Base-by-base conservation (phyloP, 1,140 invertebrate species). In the Papilio polytes region DNA sequence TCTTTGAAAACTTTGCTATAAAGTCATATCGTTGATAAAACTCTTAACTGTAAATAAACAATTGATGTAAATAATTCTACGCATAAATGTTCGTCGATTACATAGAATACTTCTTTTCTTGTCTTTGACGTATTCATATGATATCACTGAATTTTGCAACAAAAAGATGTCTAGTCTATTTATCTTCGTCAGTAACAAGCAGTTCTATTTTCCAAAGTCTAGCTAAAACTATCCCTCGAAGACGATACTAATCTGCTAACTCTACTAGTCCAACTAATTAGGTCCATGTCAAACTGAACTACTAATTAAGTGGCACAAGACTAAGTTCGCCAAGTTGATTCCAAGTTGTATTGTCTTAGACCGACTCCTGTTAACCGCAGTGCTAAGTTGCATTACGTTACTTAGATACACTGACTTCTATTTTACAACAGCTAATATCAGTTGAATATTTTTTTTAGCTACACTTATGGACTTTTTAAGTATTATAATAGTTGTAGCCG, bases 301-400 rank as follows among this genome's bases (percentile, higher is more conserved):
- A 88, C 91, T 92, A 91, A 93, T 92, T 93, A 92, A 92, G 88
- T 88, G 88, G 82, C 88, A 86, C 89, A 78, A 79, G 78, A 82
- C 80, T 84, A 92, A 87, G 90, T 87, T 44, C 12, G 80, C 80
- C 84, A 84, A 85, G 86, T 86, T 87, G 81, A 74, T 80, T 73
- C 85, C 88, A 91, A 92, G 86, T 92, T 91, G 86, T 86, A 90
- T 88, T 91, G 86, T 82, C 83, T 89, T 83, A 89, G 84, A 91
- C 89, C 66, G 81, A 51, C 81, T 86, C 77, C 59, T 20, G 36
- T 80, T 84, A 79, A 82, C 77, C 44, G 81, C 80, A 81, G 46
- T 80, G 51, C 44, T 76, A 36, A 77, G 53, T 85, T 81, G 36
- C 66, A 83, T 70, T 80, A 78, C 76, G 18, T 18, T 81, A 70